These are phyloP conservation scores for Paramisgurnus dabryanus DNA, from an alignment of 2,113 vertebrate genomes.

Conservation along the genomic window DNA sequence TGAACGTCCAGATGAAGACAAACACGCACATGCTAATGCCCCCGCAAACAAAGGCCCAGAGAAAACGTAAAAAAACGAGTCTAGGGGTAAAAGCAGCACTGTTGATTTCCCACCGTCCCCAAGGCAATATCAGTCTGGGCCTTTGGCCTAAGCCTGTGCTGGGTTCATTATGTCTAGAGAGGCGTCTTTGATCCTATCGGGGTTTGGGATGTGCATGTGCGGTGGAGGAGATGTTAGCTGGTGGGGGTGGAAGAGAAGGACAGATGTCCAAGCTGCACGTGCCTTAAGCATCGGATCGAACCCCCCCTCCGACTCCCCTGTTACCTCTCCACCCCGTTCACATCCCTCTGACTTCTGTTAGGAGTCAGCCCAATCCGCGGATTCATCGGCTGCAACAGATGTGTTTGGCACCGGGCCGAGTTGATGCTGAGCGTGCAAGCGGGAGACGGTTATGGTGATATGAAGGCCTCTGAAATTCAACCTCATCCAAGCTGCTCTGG, in stretches of 20 bases:
- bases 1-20: slow-evolving; percentile 50
- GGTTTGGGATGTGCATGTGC: slow-evolving; percentile 52
- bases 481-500: slow-evolving; percentile 22
- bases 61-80: slow-evolving; percentile 44
- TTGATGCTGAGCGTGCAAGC: slow-evolving; percentile 22
- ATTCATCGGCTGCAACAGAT: slow-evolving; percentile 53
- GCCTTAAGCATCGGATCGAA: slow-evolving; percentile 52
- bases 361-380: slow-evolving; percentile 39
- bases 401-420: slow-evolving; percentile 46
- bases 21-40: slow-evolving; percentile 43
- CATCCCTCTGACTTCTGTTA: slow-evolving; percentile 39
- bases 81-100: neutral
- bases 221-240: slow-evolving; percentile 37
- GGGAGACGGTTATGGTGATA: neutral
- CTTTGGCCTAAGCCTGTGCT: slow-evolving; percentile 24
- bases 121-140: slow-evolving; percentile 58
- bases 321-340: slow-evolving; percentile 38
- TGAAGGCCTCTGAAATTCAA: slow-evolving; percentile 29
- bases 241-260: slow-evolving; percentile 55
- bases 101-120: slow-evolving; percentile 55
- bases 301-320: slow-evolving; percentile 11
- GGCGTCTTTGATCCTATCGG: slow-evolving; percentile 61
- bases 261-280: slow-evolving; percentile 61
- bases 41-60: slow-evolving; percentile 61
- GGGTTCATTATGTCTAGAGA: slow-evolving; percentile 57